Percentiles rank a stretch among this genome's conserved stretches.
phyloP scores from a whole-genome alignment of 2,113 vertebrate genomes.

The Crotalus horridus region DNA sequence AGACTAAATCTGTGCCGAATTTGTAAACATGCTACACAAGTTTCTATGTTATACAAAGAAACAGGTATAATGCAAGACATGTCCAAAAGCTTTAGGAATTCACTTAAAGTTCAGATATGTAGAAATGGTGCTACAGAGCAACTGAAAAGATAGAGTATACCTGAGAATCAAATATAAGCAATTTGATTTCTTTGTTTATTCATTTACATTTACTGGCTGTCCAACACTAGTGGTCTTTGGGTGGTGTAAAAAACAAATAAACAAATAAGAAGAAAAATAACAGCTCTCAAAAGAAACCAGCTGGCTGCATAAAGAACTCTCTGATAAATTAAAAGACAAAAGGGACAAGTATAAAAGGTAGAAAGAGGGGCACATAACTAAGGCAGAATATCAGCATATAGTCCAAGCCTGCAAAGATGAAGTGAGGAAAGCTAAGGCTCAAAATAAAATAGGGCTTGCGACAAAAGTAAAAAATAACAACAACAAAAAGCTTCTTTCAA shows the following conservation, averaged over 20 bases:
- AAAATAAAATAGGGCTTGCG: no score
- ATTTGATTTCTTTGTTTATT: background rate
- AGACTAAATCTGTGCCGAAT: background rate
- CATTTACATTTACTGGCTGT: background rate
- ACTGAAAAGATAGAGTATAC: background rate
- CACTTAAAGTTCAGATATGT: background rate
- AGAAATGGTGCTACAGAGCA: background rate
- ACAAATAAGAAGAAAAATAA: background rate
- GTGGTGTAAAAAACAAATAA: background rate
- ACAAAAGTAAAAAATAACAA: no score
- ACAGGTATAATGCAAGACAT: background rate
- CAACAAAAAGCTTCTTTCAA: no score
- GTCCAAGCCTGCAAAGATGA: no score
- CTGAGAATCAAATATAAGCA: background rate
- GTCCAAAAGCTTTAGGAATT: background rate
- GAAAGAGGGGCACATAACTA: no score
- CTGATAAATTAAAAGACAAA: no score
- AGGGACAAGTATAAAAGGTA: no score
- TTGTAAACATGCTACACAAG: background rate
- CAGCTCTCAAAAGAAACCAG: no score
- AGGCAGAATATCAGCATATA: no score
- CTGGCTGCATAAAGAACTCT: no score
- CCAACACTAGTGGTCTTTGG: background rate
- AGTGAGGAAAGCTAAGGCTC: no score
- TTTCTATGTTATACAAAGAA: background rate